Conservation (phyloP, 2,888 invertebrate species). For the Diaprepes abbreviatus region DNA sequence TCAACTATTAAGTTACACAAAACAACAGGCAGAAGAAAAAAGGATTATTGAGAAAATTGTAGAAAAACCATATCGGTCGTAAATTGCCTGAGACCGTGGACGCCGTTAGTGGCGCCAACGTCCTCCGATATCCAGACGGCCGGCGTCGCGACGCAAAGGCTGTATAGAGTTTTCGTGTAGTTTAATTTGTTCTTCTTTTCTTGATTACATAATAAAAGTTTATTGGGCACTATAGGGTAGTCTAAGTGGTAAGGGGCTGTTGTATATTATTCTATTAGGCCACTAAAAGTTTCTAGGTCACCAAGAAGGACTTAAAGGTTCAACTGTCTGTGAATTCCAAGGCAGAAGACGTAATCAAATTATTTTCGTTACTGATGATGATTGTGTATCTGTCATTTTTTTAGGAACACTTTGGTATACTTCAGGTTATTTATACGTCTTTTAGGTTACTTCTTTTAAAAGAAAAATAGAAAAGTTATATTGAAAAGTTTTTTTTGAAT, state of each 20-base stretch:
- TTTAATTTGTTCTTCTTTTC: conserved; percentile 36
- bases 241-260: conserved; percentile 34
- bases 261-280: not conserved
- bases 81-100: conserved; percentile 52
- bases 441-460: too few relatives aligned
- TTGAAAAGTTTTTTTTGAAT: too few relatives aligned
- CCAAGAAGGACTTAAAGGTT: not conserved
- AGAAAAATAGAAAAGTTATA: too few relatives aligned
- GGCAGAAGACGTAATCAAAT: not conserved
- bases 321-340: not conserved
- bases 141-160: conserved; percentile 61
- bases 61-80: conserved; percentile 51
- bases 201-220: conserved; percentile 42
- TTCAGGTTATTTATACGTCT: too few relatives aligned
- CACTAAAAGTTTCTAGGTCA: conserved; percentile 30
- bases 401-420: too few relatives aligned
- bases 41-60: conserved; percentile 27
- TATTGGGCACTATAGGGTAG: conserved; percentile 30
- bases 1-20: conserved; percentile 1
- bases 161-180: conserved; percentile 39
- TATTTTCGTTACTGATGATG: not conserved
- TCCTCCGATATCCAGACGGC: conserved; percentile 58
- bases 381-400: not conserved
- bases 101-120: conserved; percentile 54
- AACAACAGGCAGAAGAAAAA: conserved; percentile 13